These are phyloP conservation scores for Hypocryptadius cinnamomeus DNA, from an alignment of 2,113 vertebrate species.

Conservation along the genomic window DNA sequence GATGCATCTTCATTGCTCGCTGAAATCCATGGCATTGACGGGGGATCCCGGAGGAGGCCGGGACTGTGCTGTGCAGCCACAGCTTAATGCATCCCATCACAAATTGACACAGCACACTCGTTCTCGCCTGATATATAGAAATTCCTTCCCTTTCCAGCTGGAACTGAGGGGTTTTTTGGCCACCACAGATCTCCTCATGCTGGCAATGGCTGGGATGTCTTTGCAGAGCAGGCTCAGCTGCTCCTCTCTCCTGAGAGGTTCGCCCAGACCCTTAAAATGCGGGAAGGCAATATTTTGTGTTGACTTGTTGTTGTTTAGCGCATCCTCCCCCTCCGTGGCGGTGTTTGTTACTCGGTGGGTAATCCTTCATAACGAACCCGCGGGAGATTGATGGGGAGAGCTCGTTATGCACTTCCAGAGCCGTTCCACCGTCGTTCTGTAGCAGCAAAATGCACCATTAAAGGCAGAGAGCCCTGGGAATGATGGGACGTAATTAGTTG, in stretches of 20 bases:
- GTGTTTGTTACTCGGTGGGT: conserved; percentile 2
- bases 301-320: background rate
- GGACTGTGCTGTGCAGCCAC: background rate
- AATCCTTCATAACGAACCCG: conserved; percentile 38
- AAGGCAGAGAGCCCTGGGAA: conserved; percentile 50
- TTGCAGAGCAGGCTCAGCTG: background rate
- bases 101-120: background rate
- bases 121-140: background rate
- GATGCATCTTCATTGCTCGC: background rate
- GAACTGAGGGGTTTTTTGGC: background rate
- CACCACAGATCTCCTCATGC: fast-evolving
- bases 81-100: background rate
- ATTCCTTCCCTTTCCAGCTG: background rate
- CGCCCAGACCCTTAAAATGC: background rate
- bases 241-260: background rate
- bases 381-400: conserved; percentile 43
- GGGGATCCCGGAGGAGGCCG: background rate
- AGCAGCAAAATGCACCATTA: conserved; percentile 23
- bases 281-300: background rate
- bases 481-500: conserved; percentile 57
- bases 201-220: background rate
- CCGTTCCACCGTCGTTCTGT: background rate
- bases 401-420: conserved; percentile 1
- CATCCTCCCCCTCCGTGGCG: background rate
- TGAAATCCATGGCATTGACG: conserved; percentile 6